Conservation (phyloP, 2,797 vertebrate species). For the Sebastes vulpes region DNA sequence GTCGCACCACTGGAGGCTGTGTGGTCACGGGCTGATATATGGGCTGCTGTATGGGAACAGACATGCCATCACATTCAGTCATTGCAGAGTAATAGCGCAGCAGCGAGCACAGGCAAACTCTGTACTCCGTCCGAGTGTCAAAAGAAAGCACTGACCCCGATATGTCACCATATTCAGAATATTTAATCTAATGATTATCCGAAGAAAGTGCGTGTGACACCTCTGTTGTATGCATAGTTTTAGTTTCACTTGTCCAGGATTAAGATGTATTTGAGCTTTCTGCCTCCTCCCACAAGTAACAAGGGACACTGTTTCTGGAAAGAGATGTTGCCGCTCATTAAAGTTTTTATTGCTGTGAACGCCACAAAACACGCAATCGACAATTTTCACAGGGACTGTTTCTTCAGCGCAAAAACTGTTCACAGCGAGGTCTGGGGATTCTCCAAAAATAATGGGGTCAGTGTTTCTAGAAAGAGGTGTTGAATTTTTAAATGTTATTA, state of each 20-base stretch:
- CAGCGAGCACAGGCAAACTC: slow-evolving; percentile 24
- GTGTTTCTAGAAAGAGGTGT: background rate
- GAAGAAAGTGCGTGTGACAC: background rate
- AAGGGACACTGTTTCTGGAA: background rate
- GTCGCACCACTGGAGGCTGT: slow-evolving; percentile 50
- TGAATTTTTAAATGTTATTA: background rate
- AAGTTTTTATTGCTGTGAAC: slow-evolving; percentile 11
- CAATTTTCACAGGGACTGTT: slow-evolving; percentile 27
- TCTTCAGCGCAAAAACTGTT: background rate
- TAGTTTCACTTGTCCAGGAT: background rate
- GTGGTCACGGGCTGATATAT: slow-evolving; percentile 67
- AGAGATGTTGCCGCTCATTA: slow-evolving; percentile 11
- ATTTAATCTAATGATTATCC: slow-evolving; percentile 3
- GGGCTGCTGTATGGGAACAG: slow-evolving; percentile 38
- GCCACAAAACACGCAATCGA: background rate
- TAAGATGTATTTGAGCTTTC: background rate
- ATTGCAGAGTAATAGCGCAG: background rate
- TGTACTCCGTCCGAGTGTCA: slow-evolving; percentile 37
- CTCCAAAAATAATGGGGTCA: background rate
- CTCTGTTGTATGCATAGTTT: background rate
- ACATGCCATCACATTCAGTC: slow-evolving; percentile 52
- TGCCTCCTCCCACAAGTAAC: background rate
- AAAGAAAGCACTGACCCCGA: slow-evolving; percentile 18
- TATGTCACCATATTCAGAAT: slow-evolving; percentile 21
- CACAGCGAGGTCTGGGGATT: background rate